A percentile compares a stretch with the other conserved stretches of the same genome.
Conservation (phyloP, 2,797 vertebrate species). For the Enteromius viviparus region DNA sequence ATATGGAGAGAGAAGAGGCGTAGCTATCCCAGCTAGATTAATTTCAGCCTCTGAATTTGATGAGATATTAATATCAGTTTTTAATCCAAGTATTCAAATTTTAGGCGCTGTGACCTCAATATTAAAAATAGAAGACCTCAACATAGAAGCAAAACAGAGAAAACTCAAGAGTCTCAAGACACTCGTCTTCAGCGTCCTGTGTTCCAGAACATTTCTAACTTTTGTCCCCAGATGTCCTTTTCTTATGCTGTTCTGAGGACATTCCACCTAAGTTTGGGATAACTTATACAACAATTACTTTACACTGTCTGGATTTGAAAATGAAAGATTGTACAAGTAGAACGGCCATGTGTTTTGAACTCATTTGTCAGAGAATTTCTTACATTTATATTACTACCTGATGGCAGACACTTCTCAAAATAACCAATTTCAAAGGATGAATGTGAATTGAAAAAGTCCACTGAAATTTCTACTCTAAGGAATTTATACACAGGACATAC, state of each 20-base stretch:
- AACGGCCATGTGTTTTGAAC: neutral
- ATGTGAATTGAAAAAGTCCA: neutral
- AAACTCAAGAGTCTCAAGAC: slow-evolving; percentile 16
- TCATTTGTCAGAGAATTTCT: neutral
- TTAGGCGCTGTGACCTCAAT: slow-evolving; percentile 21
- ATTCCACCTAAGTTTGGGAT: slow-evolving; percentile 14
- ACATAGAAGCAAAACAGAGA: slow-evolving; percentile 34
- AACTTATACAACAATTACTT: neutral
- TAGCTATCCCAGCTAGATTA: neutral
- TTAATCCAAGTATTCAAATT: slow-evolving; percentile 7
- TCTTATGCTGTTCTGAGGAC: neutral
- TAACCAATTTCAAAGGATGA: neutral
- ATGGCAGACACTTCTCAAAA: slow-evolving; percentile 3
- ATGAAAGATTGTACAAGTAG: neutral
- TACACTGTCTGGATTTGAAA: neutral
- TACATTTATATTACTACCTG: neutral
- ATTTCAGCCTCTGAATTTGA: slow-evolving; percentile 4
- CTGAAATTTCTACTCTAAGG: neutral
- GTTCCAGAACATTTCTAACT: slow-evolving; percentile 31
- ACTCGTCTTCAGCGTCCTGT: slow-evolving; percentile 28
- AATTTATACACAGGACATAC: neutral
- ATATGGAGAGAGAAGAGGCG: neutral
- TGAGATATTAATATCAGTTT: neutral
- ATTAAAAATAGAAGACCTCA: slow-evolving; percentile 25
- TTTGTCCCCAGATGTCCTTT: slow-evolving; percentile 22